Conservation (phyloP, 1,140 invertebrate species). For the Berghia stephanieae region DNA sequence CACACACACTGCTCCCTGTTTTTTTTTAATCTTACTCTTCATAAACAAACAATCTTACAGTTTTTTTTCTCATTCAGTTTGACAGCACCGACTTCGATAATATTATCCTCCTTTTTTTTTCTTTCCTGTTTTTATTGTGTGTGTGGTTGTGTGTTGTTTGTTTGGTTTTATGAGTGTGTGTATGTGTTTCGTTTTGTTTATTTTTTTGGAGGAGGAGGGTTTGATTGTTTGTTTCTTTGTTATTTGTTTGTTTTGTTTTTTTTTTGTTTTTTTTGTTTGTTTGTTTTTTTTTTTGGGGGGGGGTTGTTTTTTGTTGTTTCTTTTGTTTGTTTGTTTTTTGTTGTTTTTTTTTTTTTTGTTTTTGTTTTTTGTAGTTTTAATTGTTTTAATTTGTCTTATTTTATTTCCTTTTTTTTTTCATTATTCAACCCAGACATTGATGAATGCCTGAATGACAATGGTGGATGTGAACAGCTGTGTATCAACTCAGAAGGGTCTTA, state of each 20-base stretch:
- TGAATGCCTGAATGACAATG: slow-evolving; percentile 85
- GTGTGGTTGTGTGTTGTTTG: not conserved
- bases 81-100: not conserved
- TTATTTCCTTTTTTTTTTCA: not conserved
- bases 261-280: not conserved
- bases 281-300: too few species aligned
- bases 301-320: too few species aligned
- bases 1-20: too few species aligned
- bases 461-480: slow-evolving; percentile 73
- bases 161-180: not conserved
- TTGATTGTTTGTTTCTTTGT: not conserved
- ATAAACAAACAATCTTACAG: too few species aligned
- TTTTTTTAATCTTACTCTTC: too few species aligned
- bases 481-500: slow-evolving; percentile 91
- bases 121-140: not conserved
- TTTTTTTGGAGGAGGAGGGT: not conserved
- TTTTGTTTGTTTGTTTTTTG: too few species aligned
- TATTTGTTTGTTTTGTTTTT: not conserved
- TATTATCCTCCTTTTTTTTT: not conserved
- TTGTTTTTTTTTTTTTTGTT: too few species aligned
- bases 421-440: slow-evolving; percentile 76
- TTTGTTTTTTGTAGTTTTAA: too few species aligned
- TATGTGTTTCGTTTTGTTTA: slow-evolving; percentile 1
- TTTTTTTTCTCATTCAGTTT: not conserved
- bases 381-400: too few species aligned